Conservation (phyloP, 2,888 invertebrate genomes). For the Platynereis dumerilii region DNA sequence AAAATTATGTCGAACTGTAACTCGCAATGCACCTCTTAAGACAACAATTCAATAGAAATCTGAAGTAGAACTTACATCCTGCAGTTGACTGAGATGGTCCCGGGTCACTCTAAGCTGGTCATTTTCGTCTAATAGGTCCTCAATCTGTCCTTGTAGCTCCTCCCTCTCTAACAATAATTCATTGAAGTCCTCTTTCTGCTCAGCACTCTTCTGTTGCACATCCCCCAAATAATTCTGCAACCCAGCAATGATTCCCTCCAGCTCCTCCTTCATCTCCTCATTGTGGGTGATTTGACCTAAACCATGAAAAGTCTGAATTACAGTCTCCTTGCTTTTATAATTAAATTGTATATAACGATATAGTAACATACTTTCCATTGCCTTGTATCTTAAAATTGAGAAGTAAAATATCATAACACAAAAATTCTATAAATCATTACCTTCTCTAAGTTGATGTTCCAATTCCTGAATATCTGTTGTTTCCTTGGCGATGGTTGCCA, state of each 20-base stretch:
- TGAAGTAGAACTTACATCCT: conserved; percentile 8
- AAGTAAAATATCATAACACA: too few relatives aligned
- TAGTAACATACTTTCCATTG: neutral
- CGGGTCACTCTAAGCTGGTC: conserved; percentile 48
- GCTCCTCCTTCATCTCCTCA: conserved; percentile 51
- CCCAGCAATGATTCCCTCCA: conserved; percentile 55
- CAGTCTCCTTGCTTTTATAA: neutral
- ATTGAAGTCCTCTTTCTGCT: conserved; percentile 50
- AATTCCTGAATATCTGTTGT: conserved; percentile 53
- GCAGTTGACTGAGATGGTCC: conserved; percentile 29
- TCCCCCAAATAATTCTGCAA: conserved; percentile 54
- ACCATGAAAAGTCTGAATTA: too few relatives aligned
- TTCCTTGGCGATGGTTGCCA: conserved; percentile 53
- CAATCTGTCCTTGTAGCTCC: conserved; percentile 44
- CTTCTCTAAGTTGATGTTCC: conserved; percentile 55
- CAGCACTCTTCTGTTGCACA: conserved; percentile 49
- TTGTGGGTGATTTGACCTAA: conserved; percentile 36
- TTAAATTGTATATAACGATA: neutral
- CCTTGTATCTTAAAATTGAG: too few relatives aligned
- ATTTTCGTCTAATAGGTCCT: conserved; percentile 48
- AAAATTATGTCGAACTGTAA: too few relatives aligned
- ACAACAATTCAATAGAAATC: too few relatives aligned
- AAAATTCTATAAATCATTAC: too few relatives aligned
- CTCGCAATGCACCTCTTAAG: too few relatives aligned
- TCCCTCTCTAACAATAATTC: conserved; percentile 48